phyloP scores from a whole-genome alignment of 2,888 invertebrate genomes.

The Portevinia maculata region DNA sequence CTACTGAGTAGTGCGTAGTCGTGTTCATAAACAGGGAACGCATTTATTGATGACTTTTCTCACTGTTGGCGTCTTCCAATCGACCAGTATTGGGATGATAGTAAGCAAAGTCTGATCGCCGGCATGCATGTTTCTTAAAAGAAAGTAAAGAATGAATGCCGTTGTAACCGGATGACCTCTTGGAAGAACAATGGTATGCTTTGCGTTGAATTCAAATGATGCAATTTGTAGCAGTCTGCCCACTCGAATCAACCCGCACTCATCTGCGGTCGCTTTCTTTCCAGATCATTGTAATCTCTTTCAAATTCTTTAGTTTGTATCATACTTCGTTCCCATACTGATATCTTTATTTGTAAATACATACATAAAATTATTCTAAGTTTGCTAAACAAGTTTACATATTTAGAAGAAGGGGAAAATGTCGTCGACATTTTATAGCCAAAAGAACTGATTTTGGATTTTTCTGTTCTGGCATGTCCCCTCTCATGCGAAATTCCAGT shows the following conservation, averaged over 20 bases:
- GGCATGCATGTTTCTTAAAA: constrained; percentile 15
- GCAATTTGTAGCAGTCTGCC: constrained; percentile 17
- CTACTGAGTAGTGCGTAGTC: no score
- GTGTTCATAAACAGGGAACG: no score
- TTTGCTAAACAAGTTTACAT: no score
- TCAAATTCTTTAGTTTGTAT: no score
- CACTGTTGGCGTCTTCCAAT: constrained; percentile 3
- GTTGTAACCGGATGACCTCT: constrained; percentile 8
- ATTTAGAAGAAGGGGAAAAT: background rate
- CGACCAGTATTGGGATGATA: constrained; percentile 3
- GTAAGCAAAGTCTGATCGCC: constrained; percentile 13
- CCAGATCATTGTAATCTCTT: no score
- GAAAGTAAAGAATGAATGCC: constrained; percentile 6
- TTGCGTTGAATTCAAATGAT: constrained; percentile 7
- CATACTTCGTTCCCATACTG: no score
- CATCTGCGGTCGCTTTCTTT: no score
- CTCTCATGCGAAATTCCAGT: background rate
- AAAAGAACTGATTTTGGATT: background rate
- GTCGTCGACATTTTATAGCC: background rate
- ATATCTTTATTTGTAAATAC: constrained; percentile 2
- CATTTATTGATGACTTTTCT: no score
- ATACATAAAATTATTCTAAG: background rate
- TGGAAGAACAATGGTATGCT: constrained; percentile 21
- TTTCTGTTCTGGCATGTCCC: background rate
- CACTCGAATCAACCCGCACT: constrained; percentile 2